These are phyloP conservation scores for Ctenicera cuprea DNA, from an alignment of 2,888 invertebrate species.

Conservation along the genomic window DNA sequence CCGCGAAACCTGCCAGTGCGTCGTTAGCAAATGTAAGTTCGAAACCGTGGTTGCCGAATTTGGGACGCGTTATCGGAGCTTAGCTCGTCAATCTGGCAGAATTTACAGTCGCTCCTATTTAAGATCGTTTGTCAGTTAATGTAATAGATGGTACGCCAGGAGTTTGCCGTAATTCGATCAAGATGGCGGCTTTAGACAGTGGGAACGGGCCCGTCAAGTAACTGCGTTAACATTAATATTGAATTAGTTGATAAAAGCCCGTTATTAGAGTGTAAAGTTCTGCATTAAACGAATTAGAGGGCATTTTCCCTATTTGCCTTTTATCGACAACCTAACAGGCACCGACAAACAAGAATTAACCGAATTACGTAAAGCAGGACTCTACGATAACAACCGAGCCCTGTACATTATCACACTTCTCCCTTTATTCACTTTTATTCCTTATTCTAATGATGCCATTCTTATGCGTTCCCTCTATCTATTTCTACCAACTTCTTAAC, in stretches of 20 bases:
- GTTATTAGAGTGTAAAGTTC: not conserved
- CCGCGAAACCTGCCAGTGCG: not conserved
- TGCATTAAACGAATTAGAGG: conserved; percentile 30
- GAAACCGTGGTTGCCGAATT: conserved; percentile 37
- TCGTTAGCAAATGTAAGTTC: conserved; percentile 29
- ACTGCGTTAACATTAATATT: conserved; percentile 37
- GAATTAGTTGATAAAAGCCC: conserved; percentile 37
- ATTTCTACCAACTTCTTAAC: not conserved
- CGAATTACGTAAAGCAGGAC: conserved; percentile 15
- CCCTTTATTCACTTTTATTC: not conserved
- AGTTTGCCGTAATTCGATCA: conserved; percentile 40
- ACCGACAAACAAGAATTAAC: conserved; percentile 12
- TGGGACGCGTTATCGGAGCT: conserved; percentile 35
- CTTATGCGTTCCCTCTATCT: conserved; percentile 15
- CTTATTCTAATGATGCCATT: conserved; percentile 18
- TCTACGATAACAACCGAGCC: not conserved
- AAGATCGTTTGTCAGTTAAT: conserved; percentile 44
- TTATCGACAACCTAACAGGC: conserved; percentile 5
- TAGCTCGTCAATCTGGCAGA: conserved; percentile 43
- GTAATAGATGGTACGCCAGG: conserved; percentile 43
- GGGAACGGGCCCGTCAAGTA: conserved; percentile 25
- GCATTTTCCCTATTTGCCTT: conserved; percentile 25
- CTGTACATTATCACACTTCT: not conserved
- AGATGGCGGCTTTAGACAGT: conserved; percentile 35
- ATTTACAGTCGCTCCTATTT: conserved; percentile 45